phyloP scores from a whole-genome alignment of 2,113 vertebrate species.

The Nansenia antarctica region DNA sequence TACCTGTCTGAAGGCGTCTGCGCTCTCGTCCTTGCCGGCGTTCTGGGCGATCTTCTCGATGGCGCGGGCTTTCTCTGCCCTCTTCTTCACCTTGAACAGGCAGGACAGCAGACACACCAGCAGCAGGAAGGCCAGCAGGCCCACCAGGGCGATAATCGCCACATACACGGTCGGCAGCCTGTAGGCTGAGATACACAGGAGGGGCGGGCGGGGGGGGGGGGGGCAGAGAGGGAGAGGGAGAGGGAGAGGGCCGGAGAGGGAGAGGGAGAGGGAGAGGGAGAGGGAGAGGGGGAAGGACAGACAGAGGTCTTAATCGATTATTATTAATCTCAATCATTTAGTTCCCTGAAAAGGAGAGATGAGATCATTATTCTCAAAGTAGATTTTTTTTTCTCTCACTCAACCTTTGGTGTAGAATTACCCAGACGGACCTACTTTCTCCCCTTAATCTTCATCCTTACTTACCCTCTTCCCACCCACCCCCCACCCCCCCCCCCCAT shows the following conservation, averaged over 20 bases:
- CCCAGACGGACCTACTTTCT: background rate
- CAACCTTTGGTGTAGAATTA: too few relatives aligned
- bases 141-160: slow-evolving; percentile 73
- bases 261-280: background rate
- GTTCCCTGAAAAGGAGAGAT: too few relatives aligned
- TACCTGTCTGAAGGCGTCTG: slow-evolving; percentile 78
- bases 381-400: too few relatives aligned
- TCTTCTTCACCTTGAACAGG: slow-evolving; percentile 74
- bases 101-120: slow-evolving; percentile 77
- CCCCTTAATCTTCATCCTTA: too few relatives aligned
- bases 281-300: slow-evolving; percentile 1
- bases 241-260: background rate
- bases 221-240: background rate
- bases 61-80: slow-evolving; percentile 70
- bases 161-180: slow-evolving; percentile 69
- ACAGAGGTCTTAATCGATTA: background rate
- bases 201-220: background rate
- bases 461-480: background rate
- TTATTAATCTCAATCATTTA: background rate
- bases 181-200: slow-evolving; percentile 56
- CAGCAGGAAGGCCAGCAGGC: slow-evolving; percentile 74
- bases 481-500: background rate
- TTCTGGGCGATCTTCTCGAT: slow-evolving; percentile 73
- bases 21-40: slow-evolving; percentile 75
- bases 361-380: slow-evolving; percentile 16